Base-by-base conservation (phyloP, 1,140 invertebrate species). In the Charaxes varanes region DNA sequence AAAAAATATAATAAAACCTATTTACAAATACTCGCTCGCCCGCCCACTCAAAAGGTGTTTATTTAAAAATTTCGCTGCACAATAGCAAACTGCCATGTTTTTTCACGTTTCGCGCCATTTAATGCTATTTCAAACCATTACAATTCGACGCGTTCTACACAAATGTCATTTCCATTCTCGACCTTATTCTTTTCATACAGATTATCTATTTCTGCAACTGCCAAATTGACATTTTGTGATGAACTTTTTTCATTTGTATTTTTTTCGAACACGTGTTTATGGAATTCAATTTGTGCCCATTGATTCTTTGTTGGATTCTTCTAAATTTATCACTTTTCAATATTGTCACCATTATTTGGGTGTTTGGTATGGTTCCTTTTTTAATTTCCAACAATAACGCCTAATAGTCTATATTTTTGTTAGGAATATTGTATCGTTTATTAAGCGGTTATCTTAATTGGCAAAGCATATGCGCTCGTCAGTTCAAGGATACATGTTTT, bases 41-140 rank as follows among this genome's bases (percentile, higher is more conserved):
- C 77, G 77, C 77, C 77, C 74, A 81, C 77, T 77, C 72, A 66
- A 79, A 81, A 81, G 74, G 72, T 82, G 74, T 82, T 82, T 82
- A 82, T 82, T 79, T 82, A 69, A 71, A 70, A 79, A 63, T 67
- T 74, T 74, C 59, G 55, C 35, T 49, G 54, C 60, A 81, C 73
- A 81, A 81, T 79, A 53, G n/a, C 52, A 30, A 60, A 64, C 62
- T 70, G 73, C 58, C 54, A 32, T 67, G 69, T 76, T 69, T 68
- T 70, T 59, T 63, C 60, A 55, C 58, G 61, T 62, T 73, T 79
- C 72, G 77, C 77, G 68, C 78, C 78, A 79, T 82, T 82, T 81
- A 77, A 82, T 76, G 58, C 66, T 76, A 69, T 77, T 81, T 74
- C 64, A 41, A 44, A 43, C 46, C 62, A 70, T 76, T 70, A 68